Percentiles rank a stretch among this genome's conserved stretches.
Evolutionary conservation across 2,113 vertebrate species (phyloP).

Genomic region (Xiphophorus maculatus): DNA sequence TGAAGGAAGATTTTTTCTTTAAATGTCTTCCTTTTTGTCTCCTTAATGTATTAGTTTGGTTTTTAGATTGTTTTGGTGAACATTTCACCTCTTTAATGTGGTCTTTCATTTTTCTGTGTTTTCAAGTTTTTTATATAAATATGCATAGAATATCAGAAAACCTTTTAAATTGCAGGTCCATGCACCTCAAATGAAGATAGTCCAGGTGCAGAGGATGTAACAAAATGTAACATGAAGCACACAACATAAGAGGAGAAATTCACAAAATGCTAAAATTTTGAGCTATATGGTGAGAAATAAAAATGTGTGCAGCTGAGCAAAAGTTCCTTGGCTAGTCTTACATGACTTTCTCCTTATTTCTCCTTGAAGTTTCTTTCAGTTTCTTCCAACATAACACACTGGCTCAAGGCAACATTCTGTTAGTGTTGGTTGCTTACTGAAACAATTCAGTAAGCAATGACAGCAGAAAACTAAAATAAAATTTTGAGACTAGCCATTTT

Average conservation of each 20-base stretch:
- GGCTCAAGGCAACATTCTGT: background rate
- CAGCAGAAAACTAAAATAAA: background rate
- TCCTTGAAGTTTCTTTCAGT: background rate
- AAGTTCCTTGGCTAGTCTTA: background rate
- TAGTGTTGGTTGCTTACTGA: background rate
- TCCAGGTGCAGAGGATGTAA: too few relatives aligned
- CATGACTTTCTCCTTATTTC: background rate
- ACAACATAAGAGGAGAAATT: too few relatives aligned
- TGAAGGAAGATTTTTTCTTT: slow-evolving; percentile 38
- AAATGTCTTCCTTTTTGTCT: slow-evolving; percentile 4
- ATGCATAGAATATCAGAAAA: too few relatives aligned
- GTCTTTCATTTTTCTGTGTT: too few relatives aligned
- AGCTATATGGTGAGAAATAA: background rate
- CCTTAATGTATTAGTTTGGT: slow-evolving; percentile 1
- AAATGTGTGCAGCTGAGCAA: background rate
- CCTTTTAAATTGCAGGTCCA: too few relatives aligned
- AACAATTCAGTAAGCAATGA: background rate
- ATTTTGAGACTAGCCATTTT: background rate
- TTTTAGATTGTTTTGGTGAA: background rate
- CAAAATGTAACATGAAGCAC: too few relatives aligned
- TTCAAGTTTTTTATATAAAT: too few relatives aligned
- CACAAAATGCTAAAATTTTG: too few relatives aligned
- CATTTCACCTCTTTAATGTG: too few relatives aligned
- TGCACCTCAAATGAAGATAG: too few relatives aligned
- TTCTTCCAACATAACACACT: background rate